Evolutionary conservation across 2,888 invertebrate genomes (phyloP).

Genomic region (Acanthopleura granulata): DNA sequence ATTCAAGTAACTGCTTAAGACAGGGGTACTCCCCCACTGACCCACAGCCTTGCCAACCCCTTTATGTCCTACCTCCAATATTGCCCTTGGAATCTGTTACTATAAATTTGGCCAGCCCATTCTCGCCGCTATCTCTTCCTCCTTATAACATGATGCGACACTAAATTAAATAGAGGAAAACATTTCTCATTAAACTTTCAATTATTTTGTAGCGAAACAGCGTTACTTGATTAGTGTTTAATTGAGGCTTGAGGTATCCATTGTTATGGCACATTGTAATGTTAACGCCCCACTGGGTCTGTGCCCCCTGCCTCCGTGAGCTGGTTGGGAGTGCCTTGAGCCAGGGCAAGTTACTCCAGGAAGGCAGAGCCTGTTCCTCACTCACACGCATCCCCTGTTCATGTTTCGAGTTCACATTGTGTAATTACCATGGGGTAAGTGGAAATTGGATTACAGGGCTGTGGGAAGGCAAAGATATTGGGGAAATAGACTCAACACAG

Average conservation of each 20-base stretch:
- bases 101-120: no score
- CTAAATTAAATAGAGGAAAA: background rate
- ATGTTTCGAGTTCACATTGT: background rate
- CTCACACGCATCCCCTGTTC: background rate
- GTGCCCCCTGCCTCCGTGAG: background rate
- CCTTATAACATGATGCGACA: no score
- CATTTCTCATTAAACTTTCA: background rate
- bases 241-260: constrained; percentile 6
- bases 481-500: no score
- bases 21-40: no score
- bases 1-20: no score
- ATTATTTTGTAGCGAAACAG: constrained; percentile 9
- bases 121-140: no score
- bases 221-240: background rate
- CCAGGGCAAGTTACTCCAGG: background rate
- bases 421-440: constrained; percentile 10
- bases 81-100: no score
- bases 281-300: background rate
- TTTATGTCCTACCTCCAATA: no score
- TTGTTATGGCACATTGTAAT: constrained; percentile 7
- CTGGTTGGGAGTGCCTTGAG: background rate
- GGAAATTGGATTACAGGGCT: background rate
- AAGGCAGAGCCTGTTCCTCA: background rate
- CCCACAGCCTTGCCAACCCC: no score
- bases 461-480: no score